These are phyloP conservation scores for Australoheros scitulus DNA, from an alignment of 2,113 vertebrate species.

Conservation along the genomic window DNA sequence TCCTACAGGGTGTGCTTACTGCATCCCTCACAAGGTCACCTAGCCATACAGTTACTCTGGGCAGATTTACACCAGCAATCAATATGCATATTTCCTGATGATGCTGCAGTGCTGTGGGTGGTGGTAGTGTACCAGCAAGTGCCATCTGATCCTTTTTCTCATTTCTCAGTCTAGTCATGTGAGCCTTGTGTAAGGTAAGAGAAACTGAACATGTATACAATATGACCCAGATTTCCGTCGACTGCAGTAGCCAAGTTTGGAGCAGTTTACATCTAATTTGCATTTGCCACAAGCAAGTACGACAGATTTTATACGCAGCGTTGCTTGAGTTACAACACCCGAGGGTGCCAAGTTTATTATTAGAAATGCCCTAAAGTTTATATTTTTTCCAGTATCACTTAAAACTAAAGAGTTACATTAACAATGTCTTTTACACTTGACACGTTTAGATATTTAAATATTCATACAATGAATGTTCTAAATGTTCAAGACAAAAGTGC, in stretches of 20 bases:
- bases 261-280: conserved; percentile 43
- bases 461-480: background rate
- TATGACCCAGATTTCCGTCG: conserved; percentile 51
- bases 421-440: background rate
- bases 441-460: background rate
- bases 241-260: conserved; percentile 21
- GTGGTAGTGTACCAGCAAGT: conserved; percentile 22
- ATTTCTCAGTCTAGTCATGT: conserved; percentile 32
- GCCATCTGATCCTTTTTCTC: conserved; percentile 41
- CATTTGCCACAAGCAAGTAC: conserved; percentile 29
- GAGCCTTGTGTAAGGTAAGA: conserved; percentile 31
- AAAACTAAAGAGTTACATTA: conserved; percentile 29
- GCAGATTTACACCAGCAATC: conserved; percentile 66
- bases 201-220: conserved; percentile 32
- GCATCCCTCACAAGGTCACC: conserved; percentile 72
- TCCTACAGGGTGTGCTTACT: conserved; percentile 36
- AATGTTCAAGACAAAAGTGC: background rate
- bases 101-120: conserved; percentile 57
- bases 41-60: conserved; percentile 57
- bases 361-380: conserved; percentile 38
- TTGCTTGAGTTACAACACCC: conserved; percentile 30
- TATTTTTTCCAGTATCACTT: conserved; percentile 17
- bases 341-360: conserved; percentile 38
- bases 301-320: conserved; percentile 37
- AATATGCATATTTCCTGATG: conserved; percentile 72